Base-by-base conservation (phyloP, 1,140 invertebrate genomes). In the Ylistrum balloti region DNA sequence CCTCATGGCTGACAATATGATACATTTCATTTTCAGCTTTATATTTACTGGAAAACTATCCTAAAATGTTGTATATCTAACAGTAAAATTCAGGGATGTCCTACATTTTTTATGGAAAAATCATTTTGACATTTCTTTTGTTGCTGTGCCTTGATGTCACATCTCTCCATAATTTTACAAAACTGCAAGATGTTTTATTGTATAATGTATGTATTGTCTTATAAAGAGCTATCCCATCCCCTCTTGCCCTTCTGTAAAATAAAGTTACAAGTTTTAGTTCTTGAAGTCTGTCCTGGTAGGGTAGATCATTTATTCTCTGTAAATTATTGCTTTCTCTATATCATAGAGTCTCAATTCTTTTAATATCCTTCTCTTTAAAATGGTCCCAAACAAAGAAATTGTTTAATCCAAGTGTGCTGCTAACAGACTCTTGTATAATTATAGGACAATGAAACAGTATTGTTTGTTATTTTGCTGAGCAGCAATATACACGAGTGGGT, bases 371-470 rank as follows among this genome's bases (percentile, higher is more conserved):
- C 22, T 35, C 9, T 33, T 89, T 88, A 33, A 45, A 56, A 2
- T 85, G 91, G 33, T 35, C 56, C 87, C 89, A 92, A 13, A 89
- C 88, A 32, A n/a, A n/a, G 88, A 89, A 22, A 41, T 90, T 10
- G 90, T 48, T 56, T 92, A 91, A 38, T 92, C 91, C 9, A 92
- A 41, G 45, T 89, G 33, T n/a, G 88, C 74, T 88, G 90, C 17
- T 10, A 89, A 90, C 7, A 92, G 33, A 17, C 88, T 85, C 48
- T 89, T 92, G 22, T 88, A 90, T 17, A 88, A 33, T 20, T 86
- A 32, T 38, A 33, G 28, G 85, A 90, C n/a, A n/a, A n/a, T n/a
- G n/a, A n/a, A n/a, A n/a, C n/a, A n/a, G n/a, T n/a, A n/a, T n/a
- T n/a, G n/a, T n/a, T n/a, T n/a, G n/a, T n/a, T n/a, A n/a, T n/a